Conservation (phyloP, 2,113 vertebrate species). For the Catharus fuscescens region DNA sequence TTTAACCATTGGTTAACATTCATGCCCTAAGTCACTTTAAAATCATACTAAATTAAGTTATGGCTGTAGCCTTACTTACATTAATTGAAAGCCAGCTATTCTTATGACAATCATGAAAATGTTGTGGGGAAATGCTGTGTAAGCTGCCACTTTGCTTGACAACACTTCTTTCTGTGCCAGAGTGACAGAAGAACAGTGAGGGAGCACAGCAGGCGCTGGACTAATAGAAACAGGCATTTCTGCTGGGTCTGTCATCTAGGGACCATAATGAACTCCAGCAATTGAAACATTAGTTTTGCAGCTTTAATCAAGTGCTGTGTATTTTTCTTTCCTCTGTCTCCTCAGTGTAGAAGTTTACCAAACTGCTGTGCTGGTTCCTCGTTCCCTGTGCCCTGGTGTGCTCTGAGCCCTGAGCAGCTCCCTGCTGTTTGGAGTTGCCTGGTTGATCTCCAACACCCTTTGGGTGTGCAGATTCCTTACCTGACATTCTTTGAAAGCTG, state of each 20-base stretch:
- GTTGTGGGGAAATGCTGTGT: neutral
- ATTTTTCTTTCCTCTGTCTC: neutral
- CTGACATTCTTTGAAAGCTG: neutral
- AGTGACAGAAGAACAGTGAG: neutral
- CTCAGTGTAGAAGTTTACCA: neutral
- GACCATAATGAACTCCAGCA: slow-evolving; percentile 35
- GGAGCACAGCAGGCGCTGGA: slow-evolving; percentile 31
- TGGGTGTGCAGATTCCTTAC: neutral
- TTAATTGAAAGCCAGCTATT: neutral
- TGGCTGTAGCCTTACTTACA: neutral
- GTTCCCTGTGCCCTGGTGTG: neutral
- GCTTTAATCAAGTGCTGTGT: slow-evolving; percentile 28
- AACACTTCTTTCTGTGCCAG: neutral
- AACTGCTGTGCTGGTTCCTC: neutral
- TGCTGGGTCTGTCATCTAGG: slow-evolving; percentile 13
- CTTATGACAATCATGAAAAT: neutral
- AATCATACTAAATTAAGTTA: slow-evolving; percentile 27
- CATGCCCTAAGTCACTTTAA: neutral
- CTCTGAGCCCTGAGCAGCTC: neutral
- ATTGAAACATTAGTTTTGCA: slow-evolving; percentile 39
- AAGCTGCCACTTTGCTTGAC: slow-evolving; percentile 18
- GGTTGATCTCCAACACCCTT: neutral
- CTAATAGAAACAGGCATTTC: neutral
- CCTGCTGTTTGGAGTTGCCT: neutral
- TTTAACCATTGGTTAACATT: neutral